A percentile compares a stretch with the other conserved stretches of the same genome.
Conservation (phyloP, 2,888 invertebrate species). For the Chymomyza caudatula region DNA sequence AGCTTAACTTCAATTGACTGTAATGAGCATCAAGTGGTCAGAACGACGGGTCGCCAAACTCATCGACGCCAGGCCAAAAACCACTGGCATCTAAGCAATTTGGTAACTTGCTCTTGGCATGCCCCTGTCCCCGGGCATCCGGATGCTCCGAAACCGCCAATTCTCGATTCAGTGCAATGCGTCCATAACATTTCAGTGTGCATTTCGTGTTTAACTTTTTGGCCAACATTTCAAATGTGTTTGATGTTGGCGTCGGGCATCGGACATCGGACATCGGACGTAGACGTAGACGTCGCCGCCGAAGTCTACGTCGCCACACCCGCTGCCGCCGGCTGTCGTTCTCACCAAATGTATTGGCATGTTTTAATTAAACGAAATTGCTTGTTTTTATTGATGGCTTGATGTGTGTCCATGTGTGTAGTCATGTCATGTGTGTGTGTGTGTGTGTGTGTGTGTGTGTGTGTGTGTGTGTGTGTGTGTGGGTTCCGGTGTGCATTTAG, state of each 20-base stretch:
- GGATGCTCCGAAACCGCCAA: too few relatives aligned
- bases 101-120: slow-evolving; percentile 44
- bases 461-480: too few relatives aligned
- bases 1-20: slow-evolving; percentile 57
- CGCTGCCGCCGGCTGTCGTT: not conserved
- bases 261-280: too few relatives aligned
- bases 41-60: slow-evolving; percentile 24
- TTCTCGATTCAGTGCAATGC: slow-evolving; percentile 53
- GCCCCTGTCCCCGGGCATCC: too few relatives aligned
- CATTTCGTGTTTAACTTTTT: slow-evolving; percentile 47
- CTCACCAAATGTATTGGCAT: slow-evolving; percentile 58
- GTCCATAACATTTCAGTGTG: slow-evolving; percentile 47
- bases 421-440: not conserved
- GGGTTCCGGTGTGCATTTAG: too few relatives aligned
- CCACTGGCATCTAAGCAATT: slow-evolving; percentile 33
- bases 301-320: not conserved
- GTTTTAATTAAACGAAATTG: slow-evolving; percentile 71
- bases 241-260: slow-evolving; percentile 30
- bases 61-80: not conserved
- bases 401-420: slow-evolving; percentile 41
- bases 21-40: slow-evolving; percentile 56
- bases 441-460: not conserved
- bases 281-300: not conserved
- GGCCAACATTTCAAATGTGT: slow-evolving; percentile 44
- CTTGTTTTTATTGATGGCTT: slow-evolving; percentile 65